A percentile compares a stretch with the other conserved stretches of the same genome.
Conservation (phyloP, 2,113 vertebrate genomes). For the Oryzias celebensis region DNA sequence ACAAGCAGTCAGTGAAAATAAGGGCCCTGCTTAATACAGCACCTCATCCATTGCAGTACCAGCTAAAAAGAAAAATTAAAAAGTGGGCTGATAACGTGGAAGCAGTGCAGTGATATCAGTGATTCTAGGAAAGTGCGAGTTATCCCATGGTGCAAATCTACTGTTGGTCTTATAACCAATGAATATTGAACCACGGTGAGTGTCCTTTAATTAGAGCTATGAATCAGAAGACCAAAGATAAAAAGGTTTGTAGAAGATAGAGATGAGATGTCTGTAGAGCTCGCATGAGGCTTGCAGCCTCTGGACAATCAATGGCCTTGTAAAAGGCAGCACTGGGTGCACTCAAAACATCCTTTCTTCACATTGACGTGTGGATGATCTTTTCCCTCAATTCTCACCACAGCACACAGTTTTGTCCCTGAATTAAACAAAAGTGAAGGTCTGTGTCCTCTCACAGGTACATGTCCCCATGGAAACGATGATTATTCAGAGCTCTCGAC, state of each 20-base stretch:
- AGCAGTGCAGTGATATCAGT: conserved; percentile 30
- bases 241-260: conserved; percentile 5
- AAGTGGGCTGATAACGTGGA: conserved; percentile 41
- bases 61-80: conserved; percentile 33
- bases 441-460: conserved; percentile 65
- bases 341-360: conserved; percentile 46
- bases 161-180: conserved; percentile 48
- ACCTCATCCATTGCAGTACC: not conserved
- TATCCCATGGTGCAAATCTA: conserved; percentile 24
- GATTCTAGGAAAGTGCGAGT: conserved; percentile 36
- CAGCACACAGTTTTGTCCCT: conserved; percentile 57
- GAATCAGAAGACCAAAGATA: conserved; percentile 54
- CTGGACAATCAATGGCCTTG: conserved; percentile 23
- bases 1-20: conserved; percentile 34
- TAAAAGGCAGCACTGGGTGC: conserved; percentile 20
- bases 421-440: conserved; percentile 69
- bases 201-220: conserved; percentile 66
- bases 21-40: conserved; percentile 25
- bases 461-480: conserved; percentile 79
- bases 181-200: conserved; percentile 47
- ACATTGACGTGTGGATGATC: conserved; percentile 35
- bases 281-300: conserved; percentile 24
- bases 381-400: conserved; percentile 23
- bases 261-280: not conserved
- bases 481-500: conserved; percentile 67